A percentile compares a stretch with the other conserved stretches of the same genome.
phyloP scores from a whole-genome alignment of 2,888 invertebrate genomes.

The Agrotis exclamationis region DNA sequence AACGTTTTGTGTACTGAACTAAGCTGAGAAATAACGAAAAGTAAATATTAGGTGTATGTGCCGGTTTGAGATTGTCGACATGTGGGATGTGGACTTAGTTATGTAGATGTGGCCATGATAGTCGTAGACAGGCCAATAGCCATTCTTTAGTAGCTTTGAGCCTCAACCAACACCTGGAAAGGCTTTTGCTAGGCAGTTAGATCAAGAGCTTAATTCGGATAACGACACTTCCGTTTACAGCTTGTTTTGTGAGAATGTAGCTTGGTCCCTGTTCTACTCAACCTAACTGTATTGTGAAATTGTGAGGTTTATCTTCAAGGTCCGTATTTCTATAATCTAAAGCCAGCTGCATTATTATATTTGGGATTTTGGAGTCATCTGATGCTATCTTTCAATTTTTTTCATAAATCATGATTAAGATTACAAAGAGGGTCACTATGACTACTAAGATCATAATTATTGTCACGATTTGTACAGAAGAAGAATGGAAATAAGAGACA shows the following conservation, averaged over 20 bases:
- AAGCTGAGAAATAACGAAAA: not conserved
- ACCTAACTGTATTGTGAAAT: not conserved
- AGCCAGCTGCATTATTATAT: not conserved
- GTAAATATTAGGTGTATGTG: not conserved
- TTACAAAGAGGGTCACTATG: not conserved
- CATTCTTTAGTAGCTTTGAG: not conserved
- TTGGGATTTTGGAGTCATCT: not conserved
- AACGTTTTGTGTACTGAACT: conserved; percentile 13
- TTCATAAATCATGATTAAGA: not conserved
- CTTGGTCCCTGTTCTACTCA: not conserved
- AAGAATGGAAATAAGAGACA: too few relatives aligned
- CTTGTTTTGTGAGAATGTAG: not conserved
- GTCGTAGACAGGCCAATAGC: not conserved
- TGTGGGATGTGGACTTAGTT: not conserved
- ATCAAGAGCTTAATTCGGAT: not conserved
- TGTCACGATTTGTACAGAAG: not conserved
- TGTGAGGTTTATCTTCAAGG: too few relatives aligned
- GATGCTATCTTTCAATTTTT: too few relatives aligned
- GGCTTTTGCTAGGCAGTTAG: not conserved
- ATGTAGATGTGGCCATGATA: not conserved
- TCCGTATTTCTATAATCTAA: too few relatives aligned
- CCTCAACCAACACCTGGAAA: too few relatives aligned
- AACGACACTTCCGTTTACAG: not conserved
- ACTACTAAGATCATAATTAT: not conserved
- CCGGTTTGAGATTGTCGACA: not conserved